phyloP scores from a whole-genome alignment of 2,113 vertebrate genomes.

The Diglossa brunneiventris region DNA sequence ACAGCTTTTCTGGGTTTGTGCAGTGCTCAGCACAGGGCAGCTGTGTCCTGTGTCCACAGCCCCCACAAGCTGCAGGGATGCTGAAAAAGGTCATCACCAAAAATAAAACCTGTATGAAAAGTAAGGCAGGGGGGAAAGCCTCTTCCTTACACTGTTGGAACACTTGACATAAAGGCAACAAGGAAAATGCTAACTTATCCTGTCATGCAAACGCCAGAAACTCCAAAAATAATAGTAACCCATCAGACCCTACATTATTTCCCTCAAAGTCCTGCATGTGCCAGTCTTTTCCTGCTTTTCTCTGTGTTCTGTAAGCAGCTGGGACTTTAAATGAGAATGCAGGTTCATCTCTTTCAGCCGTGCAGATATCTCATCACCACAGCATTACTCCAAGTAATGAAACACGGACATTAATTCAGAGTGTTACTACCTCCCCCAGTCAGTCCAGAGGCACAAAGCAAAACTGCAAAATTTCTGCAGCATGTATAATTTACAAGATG shows the following conservation, averaged over 20 bases:
- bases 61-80: not conserved
- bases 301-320: not conserved
- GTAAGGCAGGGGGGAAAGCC: not conserved
- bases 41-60: not conserved
- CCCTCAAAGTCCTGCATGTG: not conserved
- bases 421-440: slow-evolving; percentile 6
- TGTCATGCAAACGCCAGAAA: not conserved
- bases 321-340: slow-evolving; percentile 23
- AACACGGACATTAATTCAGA: slow-evolving; percentile 43
- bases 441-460: slow-evolving; percentile 41
- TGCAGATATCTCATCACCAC: slow-evolving; percentile 17
- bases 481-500: not conserved
- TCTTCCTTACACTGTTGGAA: not conserved
- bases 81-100: not conserved
- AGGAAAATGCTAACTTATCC: not conserved
- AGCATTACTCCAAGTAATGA: slow-evolving; percentile 17
- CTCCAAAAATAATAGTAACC: not conserved
- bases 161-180: not conserved
- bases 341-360: not conserved
- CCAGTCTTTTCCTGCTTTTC: not conserved
- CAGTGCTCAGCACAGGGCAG: not conserved
- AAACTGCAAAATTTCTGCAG: slow-evolving; percentile 30
- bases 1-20: not conserved
- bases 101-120: not conserved
- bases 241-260: not conserved